Percentiles rank a stretch among this genome's conserved stretches.
These are phyloP conservation scores for Lerista edwardsae DNA, from an alignment of 2,797 vertebrate species.

Conservation along the genomic window DNA sequence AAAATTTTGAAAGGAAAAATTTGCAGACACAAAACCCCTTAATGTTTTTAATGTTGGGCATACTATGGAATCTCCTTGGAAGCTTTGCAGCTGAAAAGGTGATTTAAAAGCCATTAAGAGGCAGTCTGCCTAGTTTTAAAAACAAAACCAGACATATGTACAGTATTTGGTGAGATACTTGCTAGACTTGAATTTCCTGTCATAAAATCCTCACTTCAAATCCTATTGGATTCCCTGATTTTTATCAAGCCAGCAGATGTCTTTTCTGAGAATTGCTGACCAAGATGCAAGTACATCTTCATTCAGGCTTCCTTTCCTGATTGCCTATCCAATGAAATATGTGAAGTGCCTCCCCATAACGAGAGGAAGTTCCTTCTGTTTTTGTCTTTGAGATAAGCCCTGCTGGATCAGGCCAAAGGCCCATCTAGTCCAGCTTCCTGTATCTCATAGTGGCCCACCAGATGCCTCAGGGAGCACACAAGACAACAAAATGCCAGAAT, in stretches of 20 bases:
- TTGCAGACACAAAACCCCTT: background rate
- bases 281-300: background rate
- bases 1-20: background rate
- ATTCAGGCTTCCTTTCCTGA: background rate
- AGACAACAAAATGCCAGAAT: too few relatives aligned
- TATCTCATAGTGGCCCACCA: too few relatives aligned
- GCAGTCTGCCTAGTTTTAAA: background rate
- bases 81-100: background rate
- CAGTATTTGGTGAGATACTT: constrained; percentile 2
- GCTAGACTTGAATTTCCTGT: constrained; percentile 23
- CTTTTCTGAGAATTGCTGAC: background rate
- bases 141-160: background rate
- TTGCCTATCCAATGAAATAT: background rate
- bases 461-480: too few relatives aligned
- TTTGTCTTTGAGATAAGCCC: too few relatives aligned
- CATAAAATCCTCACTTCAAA: constrained; percentile 13
- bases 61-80: background rate
- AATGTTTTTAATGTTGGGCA: background rate
- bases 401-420: too few relatives aligned
- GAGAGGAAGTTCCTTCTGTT: too few relatives aligned
- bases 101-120: constrained; percentile 11
- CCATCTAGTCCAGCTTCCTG: too few relatives aligned
- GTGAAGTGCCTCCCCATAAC: background rate
- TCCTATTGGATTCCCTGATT: background rate
- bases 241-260: background rate